phyloP scores from a whole-genome alignment of 1,140 invertebrate genomes.

The Zaprionus ornatus region DNA sequence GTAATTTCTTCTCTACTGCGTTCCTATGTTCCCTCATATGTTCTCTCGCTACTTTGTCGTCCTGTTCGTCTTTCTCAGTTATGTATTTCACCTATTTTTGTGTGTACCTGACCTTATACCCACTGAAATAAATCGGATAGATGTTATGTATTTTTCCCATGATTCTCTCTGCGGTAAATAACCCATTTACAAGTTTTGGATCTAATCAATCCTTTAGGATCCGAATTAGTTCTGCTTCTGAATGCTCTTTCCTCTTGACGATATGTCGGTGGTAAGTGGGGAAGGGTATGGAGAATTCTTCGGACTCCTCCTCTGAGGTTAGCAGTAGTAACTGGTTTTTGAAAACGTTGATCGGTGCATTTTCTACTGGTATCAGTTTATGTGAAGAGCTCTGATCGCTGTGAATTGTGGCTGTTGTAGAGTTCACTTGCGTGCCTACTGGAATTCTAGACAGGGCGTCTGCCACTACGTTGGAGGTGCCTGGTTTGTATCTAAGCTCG shows the following conservation, averaged over 20 bases:
- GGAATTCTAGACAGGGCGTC: too few species aligned
- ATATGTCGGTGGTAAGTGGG: not conserved
- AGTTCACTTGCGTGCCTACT: too few species aligned
- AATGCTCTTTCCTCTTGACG: not conserved
- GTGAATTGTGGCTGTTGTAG: too few species aligned
- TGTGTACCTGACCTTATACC: conserved; percentile 5
- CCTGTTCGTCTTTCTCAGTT: not conserved
- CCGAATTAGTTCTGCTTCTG: too few species aligned
- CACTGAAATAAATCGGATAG: conserved; percentile 15
- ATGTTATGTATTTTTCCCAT: conserved; percentile 32
- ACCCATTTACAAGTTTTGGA: conserved; percentile 12
- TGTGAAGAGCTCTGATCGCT: too few species aligned
- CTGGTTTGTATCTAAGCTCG: too few species aligned
- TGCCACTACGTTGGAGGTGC: not conserved
- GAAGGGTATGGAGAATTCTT: not conserved
- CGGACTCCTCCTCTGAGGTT: too few species aligned
- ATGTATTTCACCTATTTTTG: not conserved
- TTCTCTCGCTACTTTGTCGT: not conserved
- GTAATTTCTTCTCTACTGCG: not conserved
- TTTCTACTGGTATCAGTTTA: too few species aligned
- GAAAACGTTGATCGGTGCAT: not conserved
- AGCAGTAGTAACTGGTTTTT: not conserved
- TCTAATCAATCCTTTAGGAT: too few species aligned
- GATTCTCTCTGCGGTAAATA: conserved; percentile 6
- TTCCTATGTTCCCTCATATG: too few species aligned